Evolutionary conservation across 2,113 vertebrate genomes (phyloP), one percentile per base, ranked within the genome.

Genomic region (Talpa occidentalis): DNA sequence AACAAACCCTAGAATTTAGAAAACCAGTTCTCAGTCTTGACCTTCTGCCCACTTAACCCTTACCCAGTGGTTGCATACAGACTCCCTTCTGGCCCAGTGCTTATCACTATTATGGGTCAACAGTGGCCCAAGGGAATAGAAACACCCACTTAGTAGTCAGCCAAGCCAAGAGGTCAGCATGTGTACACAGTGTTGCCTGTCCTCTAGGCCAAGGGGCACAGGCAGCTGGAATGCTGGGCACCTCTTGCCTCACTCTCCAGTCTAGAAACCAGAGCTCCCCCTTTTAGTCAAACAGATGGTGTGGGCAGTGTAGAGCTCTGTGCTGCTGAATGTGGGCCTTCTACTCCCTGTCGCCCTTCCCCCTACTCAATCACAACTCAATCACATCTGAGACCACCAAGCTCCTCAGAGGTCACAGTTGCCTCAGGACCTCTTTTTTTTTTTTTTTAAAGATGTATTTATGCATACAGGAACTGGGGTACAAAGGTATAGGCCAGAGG

Each of bases 141-240:
- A 73, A 96, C 92, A 42, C 90, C 70, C 89, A 79, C 70, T 62
- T 11, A 59, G 54, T 32, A 67, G 37, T 47, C 30, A 44, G 87
- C 93, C 72, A 88, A 56, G 42, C 47, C 95, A 90, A 72, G 72
- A 97, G 91, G 70, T 88, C 86, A 90, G 90, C 87, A 85, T 21
- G 12, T 95, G 96, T 90, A 64, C 79, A 54, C 79, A 37, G 56
- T 89, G 82, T 16, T 42, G 26, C 78, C 60, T 90, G 95, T 87
- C 72, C 92, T 96, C 82, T 90, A 69, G 96, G 96, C 78, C 95
- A 97, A 90, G 84, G 96, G 95, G 92, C 96, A 94, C 72, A 42
- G 66, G 64, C 76, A 15, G 52, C 54, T 44, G 73, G 21, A 54
- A 35, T 6, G 30, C 30, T n/a, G 30, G 28, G 14, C 76, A 66